Evolutionary conservation across 2,113 vertebrate genomes (phyloP), one percentile per base, ranked within the genome.

Genomic region (Regulus satrapa): DNA sequence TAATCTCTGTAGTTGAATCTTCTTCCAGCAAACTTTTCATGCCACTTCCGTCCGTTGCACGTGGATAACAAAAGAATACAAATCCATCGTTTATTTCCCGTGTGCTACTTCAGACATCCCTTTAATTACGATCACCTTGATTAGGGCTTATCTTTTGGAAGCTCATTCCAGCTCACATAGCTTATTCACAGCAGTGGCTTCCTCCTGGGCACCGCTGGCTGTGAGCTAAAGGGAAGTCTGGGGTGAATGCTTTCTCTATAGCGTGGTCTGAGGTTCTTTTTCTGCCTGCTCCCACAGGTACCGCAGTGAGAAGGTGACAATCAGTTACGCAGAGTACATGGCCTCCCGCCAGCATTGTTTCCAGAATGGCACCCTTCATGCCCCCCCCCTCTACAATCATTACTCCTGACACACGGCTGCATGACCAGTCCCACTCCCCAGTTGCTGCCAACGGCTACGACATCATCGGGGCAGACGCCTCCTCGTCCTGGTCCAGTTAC

Each of bases 401-500:
- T 98, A 98, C 98, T 98, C 98, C 98, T 98, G 98, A 98, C 98
- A 98, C 98, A 97, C 88, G 98, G 98, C 98, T 98, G 98, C 98
- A 98, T 97, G 98, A 98, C 97, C 98, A 98, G 98, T 98, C 98
- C 97, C 98, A 97, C 93, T 97, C 98, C 97, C 96, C 98, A 74
- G 98, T 98, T 95, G 98, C 98, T 97, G 90, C 98, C 97, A 98
- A 97, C 36, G 97, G 98, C 98, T 98, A 98, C 51, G 98, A 98
- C 97, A 98, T 98, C 98, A 98, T 98, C 92, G 98, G 98, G 97
- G 97, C 98, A 89, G 98, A 98, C 36, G 97, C 98, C 98, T 98
- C 98, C 96, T 98, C 98, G 88, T 98, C 98, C 97, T 98, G 98
- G 98, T 98, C 98, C 98, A 98, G 98, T 98, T 98, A 98, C 98